Conservation (phyloP, 1,140 invertebrate species). For the Druon quercuslanigerum region DNA sequence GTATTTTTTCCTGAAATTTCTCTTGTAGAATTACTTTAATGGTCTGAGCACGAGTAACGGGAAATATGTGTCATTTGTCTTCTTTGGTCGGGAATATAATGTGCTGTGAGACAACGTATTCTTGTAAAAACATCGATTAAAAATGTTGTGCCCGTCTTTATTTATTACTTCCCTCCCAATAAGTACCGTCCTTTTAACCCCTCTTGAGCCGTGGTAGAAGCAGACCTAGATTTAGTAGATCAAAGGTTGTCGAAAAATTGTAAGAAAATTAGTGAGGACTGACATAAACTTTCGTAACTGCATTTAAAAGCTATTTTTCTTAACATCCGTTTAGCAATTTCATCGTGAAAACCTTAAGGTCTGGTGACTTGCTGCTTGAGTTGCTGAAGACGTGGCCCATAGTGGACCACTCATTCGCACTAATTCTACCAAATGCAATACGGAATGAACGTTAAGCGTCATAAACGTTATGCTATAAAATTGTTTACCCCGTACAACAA, state of each 20-base stretch:
- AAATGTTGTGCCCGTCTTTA: no score
- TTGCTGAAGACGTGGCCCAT: conserved; percentile 12
- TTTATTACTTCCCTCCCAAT: no score
- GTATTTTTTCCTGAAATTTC: no score
- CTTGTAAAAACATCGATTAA: no score
- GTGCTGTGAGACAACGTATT: no score
- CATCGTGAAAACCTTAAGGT: conserved; percentile 37
- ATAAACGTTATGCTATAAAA: conserved; percentile 35
- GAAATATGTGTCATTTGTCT: no score
- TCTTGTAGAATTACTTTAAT: no score
- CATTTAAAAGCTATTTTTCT: background rate
- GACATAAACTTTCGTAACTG: background rate
- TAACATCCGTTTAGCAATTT: conserved; percentile 37
- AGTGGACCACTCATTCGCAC: conserved; percentile 18
- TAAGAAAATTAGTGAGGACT: background rate
- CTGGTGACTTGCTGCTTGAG: conserved; percentile 41
- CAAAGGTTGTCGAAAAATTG: background rate
- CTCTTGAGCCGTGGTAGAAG: no score
- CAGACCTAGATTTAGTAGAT: no score
- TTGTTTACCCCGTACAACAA: conserved; percentile 21
- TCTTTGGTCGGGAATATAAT: no score
- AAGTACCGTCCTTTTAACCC: no score
- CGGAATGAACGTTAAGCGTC: conserved; percentile 37
- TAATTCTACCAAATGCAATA: background rate
- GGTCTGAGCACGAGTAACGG: no score